Evolutionary conservation across 1,140 invertebrate genomes (phyloP), one percentile per base, ranked within the genome.

Genomic region (Zaprionus camerounensis): DNA sequence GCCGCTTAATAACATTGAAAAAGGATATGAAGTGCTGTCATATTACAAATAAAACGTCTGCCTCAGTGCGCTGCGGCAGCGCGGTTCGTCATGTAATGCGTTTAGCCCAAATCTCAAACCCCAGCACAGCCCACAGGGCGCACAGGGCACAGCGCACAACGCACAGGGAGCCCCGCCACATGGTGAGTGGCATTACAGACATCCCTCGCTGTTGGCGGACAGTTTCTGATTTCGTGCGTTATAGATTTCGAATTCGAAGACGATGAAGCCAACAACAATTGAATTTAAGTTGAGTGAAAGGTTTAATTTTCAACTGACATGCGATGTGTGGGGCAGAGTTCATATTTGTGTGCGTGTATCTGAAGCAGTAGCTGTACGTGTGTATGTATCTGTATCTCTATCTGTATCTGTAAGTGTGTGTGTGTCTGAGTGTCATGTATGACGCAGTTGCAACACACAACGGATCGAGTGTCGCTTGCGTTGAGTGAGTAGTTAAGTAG

Each of bases 41-140:
- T 83, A 83, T 83, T 83, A 83, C 81, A 83, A 83, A 83, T 83
- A 83, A 83, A 83, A 82, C 79, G 80, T 82, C 68, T 71, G 80
- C 67, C 51, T 82, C 71, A 82, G 76, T 82, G 76, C 71, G 69
- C 53, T 62, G 38, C 55, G 20, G 34, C 62, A 34, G 24, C 22
- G 34, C 31, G 15, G 34, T 20, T 65, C 34, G 34, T 26, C 63
- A 56, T 66, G 64, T 83, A 83, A 83, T 83, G 81, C 81, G 81
- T 83, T 83, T 83, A 83, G 81, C 20, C 76, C 80, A 59, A 65
- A 58, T 66, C 71, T 53, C 70, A 69, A 69, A 75, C 63, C 80
- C 36, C 51, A 68, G 17, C 12, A 20, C 6, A 46, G 41, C 13
- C 41, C 41, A 44, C 41, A n/a, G 4, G 9, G 7, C 15, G n/a